Evolutionary conservation across 2,888 invertebrate species (phyloP).

Genomic region (Rhogogaster chlorosoma): DNA sequence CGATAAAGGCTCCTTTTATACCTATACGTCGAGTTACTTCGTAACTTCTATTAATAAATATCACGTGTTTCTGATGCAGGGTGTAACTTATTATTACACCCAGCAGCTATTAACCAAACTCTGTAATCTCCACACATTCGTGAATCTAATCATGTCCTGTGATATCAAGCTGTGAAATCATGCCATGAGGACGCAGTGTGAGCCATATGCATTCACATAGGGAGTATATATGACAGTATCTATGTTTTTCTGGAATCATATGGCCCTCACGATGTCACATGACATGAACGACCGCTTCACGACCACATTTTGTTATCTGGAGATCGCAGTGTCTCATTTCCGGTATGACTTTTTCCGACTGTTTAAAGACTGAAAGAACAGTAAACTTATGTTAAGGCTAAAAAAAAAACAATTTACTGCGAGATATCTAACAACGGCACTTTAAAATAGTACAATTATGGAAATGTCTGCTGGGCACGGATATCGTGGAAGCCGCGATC

Average conservation of each 20-base stretch:
- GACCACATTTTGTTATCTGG: neutral
- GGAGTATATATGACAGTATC: neutral
- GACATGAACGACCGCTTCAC: neutral
- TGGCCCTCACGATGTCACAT: neutral
- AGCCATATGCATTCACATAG: neutral
- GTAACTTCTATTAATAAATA: neutral
- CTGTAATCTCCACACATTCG: neutral
- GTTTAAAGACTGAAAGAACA: neutral
- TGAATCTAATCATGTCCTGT: neutral
- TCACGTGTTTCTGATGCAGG: neutral
- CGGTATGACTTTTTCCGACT: neutral
- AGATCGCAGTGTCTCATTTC: neutral
- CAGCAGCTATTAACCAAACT: neutral
- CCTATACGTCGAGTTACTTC: neutral
- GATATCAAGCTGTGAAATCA: neutral
- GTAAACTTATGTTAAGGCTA: neutral
- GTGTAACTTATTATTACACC: neutral
- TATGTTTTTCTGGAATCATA: neutral
- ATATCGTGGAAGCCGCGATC: slow-evolving; percentile 26
- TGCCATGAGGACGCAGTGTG: neutral
- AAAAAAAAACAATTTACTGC: neutral
- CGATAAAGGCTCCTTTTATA: neutral
- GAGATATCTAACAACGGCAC: neutral
- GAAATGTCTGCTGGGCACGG: neutral
- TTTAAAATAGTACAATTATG: neutral